These are phyloP conservation scores for Leptestheria dahalacensis DNA, from an alignment of 1,140 invertebrate genomes.

Conservation along the genomic window DNA sequence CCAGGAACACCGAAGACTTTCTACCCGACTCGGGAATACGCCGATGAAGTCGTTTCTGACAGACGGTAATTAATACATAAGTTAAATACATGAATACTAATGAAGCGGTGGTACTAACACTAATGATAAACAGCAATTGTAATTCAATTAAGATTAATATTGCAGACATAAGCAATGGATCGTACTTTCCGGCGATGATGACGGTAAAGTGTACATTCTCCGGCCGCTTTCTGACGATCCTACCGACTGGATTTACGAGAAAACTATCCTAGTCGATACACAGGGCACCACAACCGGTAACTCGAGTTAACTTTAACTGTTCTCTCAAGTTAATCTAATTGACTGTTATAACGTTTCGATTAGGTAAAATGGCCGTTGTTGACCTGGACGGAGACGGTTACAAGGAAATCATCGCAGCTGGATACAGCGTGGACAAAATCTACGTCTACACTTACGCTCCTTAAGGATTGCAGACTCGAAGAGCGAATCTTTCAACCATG, in stretches of 20 bases:
- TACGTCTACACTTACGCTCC: constrained; percentile 27
- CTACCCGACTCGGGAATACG: constrained; percentile 23
- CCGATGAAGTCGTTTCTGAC: constrained; percentile 19
- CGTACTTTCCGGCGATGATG: constrained; percentile 29
- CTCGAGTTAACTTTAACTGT: neutral
- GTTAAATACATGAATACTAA: neutral
- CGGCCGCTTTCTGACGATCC: constrained; percentile 22
- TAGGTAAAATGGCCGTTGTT: constrained; percentile 24
- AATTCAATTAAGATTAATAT: neutral
- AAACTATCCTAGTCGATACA: constrained; percentile 20
- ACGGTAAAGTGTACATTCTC: constrained; percentile 27
- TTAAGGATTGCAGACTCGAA: too few species aligned
- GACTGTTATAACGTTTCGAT: neutral
- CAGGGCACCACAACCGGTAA: constrained; percentile 18
- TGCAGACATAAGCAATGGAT: constrained; percentile 25
- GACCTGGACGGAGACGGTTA: constrained; percentile 30
- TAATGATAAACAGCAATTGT: neutral
- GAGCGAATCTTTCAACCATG: too few species aligned
- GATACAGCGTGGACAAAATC: constrained; percentile 23
- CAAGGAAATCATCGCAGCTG: constrained; percentile 27
- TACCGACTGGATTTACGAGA: constrained; percentile 26
- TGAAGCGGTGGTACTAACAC: constrained; percentile 5
- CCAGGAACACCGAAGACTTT: constrained; percentile 24
- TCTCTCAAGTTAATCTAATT: neutral
- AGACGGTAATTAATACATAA: constrained; percentile 16